Evolutionary conservation across 2,888 invertebrate species (phyloP), one percentile per base, ranked within the genome.

Genomic region (Uloborus plumipes): DNA sequence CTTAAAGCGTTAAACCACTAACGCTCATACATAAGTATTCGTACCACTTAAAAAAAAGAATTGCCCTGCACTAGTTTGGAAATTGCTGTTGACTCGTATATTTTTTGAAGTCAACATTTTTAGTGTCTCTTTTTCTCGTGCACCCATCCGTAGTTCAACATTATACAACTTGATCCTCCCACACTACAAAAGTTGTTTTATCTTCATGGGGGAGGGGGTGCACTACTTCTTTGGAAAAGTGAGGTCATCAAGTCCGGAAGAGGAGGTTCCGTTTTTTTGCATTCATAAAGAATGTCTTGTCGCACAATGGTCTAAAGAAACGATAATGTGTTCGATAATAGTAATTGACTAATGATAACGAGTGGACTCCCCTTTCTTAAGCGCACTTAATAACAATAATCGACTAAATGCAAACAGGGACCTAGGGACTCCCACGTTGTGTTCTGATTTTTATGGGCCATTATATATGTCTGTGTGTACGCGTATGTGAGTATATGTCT

Each of bases 231-330:
- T 39, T 58, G 22, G 53, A 39, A 55, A 69, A 72, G 66, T 79
- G 79, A 79, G 73, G 79, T 79, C 79, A 79, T 62, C 73, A 62
- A 73, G 79, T 79, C 79, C 79, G 79, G 79, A 79, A 79, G 73
- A 55, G 67, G 79, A 79, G 79, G 73, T 20, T 71, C 67, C 20
- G 9, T 18, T 47, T 49, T 67, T 61, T 53, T 65, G 61, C 79
- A 76, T 73, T 62, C 79, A 79, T 67, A 79, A 79, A 39, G 39
- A 73, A 79, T 67, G 73, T 61, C 73, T 72, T 58, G 53, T 62
- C 66, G 62, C 62, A 16, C 20, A 11, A 51, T 11, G 47, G 58
- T 62, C 66, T 61, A 79, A 72, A 65, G 67, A 73, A 73, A 79
- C 67, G 67, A 73, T 79, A 79, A 73, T 79, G 73, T 73, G 67